Percentiles rank a stretch among this genome's conserved stretches.
These are phyloP conservation scores for Campylomormyrus numenius DNA, from an alignment of 2,113 vertebrate genomes.

Conservation along the genomic window DNA sequence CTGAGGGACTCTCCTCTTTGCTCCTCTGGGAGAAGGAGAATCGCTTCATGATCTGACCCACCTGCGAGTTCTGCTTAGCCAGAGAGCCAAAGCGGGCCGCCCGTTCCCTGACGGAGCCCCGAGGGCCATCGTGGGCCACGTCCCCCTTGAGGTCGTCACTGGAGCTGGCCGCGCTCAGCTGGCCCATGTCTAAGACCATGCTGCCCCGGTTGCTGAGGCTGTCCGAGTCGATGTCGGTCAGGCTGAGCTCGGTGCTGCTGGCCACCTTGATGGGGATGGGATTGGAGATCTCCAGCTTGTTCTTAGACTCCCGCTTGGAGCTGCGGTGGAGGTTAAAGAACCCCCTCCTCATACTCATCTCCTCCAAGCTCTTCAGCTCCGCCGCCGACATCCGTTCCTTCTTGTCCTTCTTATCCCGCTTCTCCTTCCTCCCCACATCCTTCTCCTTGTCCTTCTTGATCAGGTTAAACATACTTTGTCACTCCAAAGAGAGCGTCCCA, in stretches of 20 bases:
- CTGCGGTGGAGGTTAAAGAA: constrained; percentile 84
- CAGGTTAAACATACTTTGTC: constrained; percentile 69
- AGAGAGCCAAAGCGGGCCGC: constrained; percentile 79
- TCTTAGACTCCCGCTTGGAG: constrained; percentile 77
- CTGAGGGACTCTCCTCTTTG: constrained; percentile 68
- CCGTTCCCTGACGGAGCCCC: constrained; percentile 78
- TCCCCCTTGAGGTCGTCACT: constrained; percentile 62
- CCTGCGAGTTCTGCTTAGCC: constrained; percentile 74
- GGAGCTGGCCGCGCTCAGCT: constrained; percentile 68
- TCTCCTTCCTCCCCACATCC: constrained; percentile 77
- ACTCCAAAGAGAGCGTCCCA: constrained; percentile 17
- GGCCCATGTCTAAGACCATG: constrained; percentile 62
- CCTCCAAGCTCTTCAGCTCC: constrained; percentile 86
- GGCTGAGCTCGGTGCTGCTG: constrained; percentile 72
- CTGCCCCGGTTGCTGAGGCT: constrained; percentile 65
- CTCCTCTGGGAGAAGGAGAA: constrained; percentile 73
- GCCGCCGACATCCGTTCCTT: constrained; percentile 91
- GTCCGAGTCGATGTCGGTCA: constrained; percentile 70
- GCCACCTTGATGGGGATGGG: constrained; percentile 94
- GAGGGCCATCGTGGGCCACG: constrained; percentile 48
- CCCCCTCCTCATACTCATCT: constrained; percentile 86
- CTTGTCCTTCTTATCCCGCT: constrained; percentile 88
- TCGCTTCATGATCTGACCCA: constrained; percentile 66
- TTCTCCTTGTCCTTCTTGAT: constrained; percentile 83
- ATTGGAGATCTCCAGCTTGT: constrained; percentile 86